A percentile compares a stretch with the other conserved stretches of the same genome.
These are phyloP conservation scores for Spialia ferax DNA, from an alignment of 2,888 invertebrate species.

Conservation along the genomic window DNA sequence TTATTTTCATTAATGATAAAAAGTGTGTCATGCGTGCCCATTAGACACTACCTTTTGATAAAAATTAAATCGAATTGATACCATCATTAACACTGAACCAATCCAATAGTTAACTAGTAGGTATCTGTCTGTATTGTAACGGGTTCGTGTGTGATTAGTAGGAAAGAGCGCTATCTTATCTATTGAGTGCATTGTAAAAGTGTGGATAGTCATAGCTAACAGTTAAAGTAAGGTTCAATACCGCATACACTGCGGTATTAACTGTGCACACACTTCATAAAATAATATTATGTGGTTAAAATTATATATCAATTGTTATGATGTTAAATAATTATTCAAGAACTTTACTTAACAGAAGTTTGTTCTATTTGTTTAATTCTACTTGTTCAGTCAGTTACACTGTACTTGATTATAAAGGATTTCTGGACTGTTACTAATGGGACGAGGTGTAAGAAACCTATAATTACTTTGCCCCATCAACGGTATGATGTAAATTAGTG, in stretches of 20 bases:
- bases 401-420: not conserved
- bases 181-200: slow-evolving; percentile 32
- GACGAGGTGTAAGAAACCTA: slow-evolving; percentile 5
- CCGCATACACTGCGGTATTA: slow-evolving; percentile 3
- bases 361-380: no score
- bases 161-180: slow-evolving; percentile 29
- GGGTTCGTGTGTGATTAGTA: slow-evolving; percentile 7
- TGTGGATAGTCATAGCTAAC: slow-evolving; percentile 30
- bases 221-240: slow-evolving; percentile 21
- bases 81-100: not conserved
- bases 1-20: no score
- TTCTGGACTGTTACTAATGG: not conserved
- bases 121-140: slow-evolving; percentile 3
- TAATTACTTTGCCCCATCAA: slow-evolving; percentile 24
- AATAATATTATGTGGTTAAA: not conserved
- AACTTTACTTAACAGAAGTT: not conserved
- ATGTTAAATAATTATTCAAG: no score
- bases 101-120: slow-evolving; percentile 4
- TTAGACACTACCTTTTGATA: not conserved
- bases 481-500: slow-evolving; percentile 32
- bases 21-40: not conserved
- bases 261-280: not conserved
- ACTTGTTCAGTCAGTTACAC: not conserved
- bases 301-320: not conserved
- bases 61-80: not conserved